Evolutionary conservation across 1,140 invertebrate species (phyloP).

Genomic region (Dendrolimus punctatus): DNA sequence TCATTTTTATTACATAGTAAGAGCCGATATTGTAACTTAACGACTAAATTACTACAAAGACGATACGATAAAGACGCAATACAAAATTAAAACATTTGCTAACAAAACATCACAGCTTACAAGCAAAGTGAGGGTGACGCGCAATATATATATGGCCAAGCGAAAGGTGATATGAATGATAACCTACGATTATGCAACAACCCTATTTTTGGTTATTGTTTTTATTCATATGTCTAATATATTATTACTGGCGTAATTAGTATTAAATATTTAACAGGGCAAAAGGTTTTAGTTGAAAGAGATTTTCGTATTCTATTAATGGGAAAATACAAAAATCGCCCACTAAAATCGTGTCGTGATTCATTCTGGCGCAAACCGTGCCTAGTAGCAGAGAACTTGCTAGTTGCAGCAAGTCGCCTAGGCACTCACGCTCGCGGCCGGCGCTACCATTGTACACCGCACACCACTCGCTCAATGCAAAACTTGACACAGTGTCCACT

Average conservation of each 20-base stretch:
- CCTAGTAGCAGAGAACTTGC: slow-evolving; percentile 63
- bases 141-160: slow-evolving; percentile 23
- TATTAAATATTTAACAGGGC: slow-evolving; percentile 1
- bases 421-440: slow-evolving; percentile 34
- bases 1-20: slow-evolving; percentile 2
- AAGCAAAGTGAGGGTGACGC: slow-evolving; percentile 50
- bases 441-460: no score
- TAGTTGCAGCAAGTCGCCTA: slow-evolving; percentile 64
- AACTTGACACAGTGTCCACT: no score
- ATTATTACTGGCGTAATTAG: not conserved
- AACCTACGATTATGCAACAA: slow-evolving; percentile 23
- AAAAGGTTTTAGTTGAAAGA: slow-evolving; percentile 53
- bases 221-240: not conserved
- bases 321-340: slow-evolving; percentile 61
- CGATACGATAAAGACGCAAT: slow-evolving; percentile 33
- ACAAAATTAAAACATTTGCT: slow-evolving; percentile 39
- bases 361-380: slow-evolving; percentile 45
- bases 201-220: not conserved
- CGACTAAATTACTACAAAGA: slow-evolving; percentile 47
- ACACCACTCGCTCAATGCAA: no score
- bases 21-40: slow-evolving; percentile 30
- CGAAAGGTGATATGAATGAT: slow-evolving; percentile 45
- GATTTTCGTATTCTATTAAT: slow-evolving; percentile 57
- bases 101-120: slow-evolving; percentile 61
- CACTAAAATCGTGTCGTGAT: slow-evolving; percentile 51